Percentiles rank a stretch among this genome's conserved stretches.
Conservation (phyloP, 2,113 vertebrate genomes). For the Chroicocephalus ridibundus region DNA sequence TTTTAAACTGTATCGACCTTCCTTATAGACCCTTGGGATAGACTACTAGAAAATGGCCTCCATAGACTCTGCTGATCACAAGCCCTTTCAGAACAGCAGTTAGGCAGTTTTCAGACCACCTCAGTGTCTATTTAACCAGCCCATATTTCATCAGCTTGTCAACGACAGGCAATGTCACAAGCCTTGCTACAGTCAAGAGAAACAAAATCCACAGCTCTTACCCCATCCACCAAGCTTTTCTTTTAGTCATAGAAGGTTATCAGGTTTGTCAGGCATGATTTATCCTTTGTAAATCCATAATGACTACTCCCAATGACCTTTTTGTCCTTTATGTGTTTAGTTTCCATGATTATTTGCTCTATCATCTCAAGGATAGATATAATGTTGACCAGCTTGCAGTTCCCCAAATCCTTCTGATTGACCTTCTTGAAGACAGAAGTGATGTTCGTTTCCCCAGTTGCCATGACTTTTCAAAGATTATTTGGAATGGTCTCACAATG, state of each 20-base stretch:
- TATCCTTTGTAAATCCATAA: background rate
- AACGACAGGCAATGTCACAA: fast-evolving
- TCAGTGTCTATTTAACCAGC: background rate
- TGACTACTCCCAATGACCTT: background rate
- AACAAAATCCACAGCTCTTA: background rate
- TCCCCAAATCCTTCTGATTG: background rate
- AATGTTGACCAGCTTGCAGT: background rate
- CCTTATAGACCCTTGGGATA: background rate
- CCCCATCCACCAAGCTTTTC: background rate
- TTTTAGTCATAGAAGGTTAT: background rate
- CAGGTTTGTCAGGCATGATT: background rate
- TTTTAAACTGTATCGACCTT: background rate
- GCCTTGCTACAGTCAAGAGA: background rate
- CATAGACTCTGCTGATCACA: background rate
- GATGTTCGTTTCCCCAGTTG: fast-evolving
- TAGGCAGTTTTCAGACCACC: background rate
- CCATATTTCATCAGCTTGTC: background rate
- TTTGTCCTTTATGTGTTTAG: background rate
- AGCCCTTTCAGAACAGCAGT: background rate
- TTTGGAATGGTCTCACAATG: background rate
- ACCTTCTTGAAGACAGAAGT: background rate
- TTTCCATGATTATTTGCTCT: background rate
- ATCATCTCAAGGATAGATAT: fast-evolving
- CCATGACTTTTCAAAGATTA: background rate
- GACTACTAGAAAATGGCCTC: background rate